phyloP scores from a whole-genome alignment of 2,113 vertebrate genomes.

The Saimiri boliviensis region DNA sequence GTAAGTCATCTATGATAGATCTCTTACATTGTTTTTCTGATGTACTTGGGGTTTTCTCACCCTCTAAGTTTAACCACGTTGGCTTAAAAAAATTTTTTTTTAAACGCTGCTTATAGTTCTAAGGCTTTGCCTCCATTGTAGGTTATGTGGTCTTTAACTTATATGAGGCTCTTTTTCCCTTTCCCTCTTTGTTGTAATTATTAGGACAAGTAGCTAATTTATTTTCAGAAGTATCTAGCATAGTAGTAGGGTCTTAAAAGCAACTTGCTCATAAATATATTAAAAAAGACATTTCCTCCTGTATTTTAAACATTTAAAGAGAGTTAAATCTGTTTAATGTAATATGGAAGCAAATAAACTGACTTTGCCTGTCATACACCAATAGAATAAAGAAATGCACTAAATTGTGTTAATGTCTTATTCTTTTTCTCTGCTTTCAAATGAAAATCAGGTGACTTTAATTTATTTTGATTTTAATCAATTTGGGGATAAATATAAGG shows the following conservation, averaged over 20 bases:
- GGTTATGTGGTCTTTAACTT: neutral
- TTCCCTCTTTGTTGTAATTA: neutral
- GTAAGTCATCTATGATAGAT: neutral
- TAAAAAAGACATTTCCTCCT: neutral
- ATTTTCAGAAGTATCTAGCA: neutral
- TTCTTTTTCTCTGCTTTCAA: slow-evolving; percentile 19
- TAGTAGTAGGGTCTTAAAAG: neutral
- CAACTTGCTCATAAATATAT: neutral
- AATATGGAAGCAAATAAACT: neutral
- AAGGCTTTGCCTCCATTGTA: neutral
- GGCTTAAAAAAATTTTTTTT: neutral
- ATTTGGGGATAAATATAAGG: neutral
- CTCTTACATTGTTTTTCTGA: neutral
- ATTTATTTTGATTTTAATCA: slow-evolving; percentile 28
- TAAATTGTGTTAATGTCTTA: slow-evolving; percentile 1
- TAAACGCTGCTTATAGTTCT: neutral
- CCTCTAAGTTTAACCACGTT: neutral
- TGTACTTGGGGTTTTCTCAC: neutral
- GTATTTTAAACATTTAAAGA: slow-evolving; percentile 13
- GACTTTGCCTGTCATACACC: neutral
- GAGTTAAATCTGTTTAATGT: neutral
- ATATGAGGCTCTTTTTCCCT: neutral
- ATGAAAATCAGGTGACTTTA: neutral
- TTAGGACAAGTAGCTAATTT: neutral
- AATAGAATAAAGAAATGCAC: neutral